Base-by-base conservation (phyloP, 1,140 invertebrate species). In the Saxidomus purpurata region DNA sequence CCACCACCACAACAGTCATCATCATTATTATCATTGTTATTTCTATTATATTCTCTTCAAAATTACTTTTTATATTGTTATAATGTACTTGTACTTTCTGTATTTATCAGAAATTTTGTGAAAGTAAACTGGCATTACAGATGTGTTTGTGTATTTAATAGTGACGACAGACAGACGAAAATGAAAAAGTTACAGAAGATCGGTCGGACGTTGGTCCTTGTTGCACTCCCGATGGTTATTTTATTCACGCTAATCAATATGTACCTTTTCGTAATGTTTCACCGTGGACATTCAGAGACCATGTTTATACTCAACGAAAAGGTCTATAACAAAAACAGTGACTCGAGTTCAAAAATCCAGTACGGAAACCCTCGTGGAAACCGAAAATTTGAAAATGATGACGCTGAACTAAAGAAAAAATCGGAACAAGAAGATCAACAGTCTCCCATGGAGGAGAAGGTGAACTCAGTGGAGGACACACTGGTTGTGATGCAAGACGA, bases 281-380 rank as follows among this genome's bases (percentile, higher is more conserved):
- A 67, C 9, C 34, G 19, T 19, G 11, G 52, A 0, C 17, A 9
- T 69, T 25, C 8, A 8, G 82, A 84, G 11, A 84, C 82, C 1
- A 84, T 43, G 40, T 36, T 71, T 1, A 84, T 84, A 19, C 47
- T 84, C 1, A n/a, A 40, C 17, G 82, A 84, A 71, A 69, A 52
- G 19, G 67, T 84, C 22, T 84, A 84, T n/a, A 69, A 84, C 43
- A 84, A 84, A 49, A 67, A 67, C 15, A 84, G 82, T 38, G 82
- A 84, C 17, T 69, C 82, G 0, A 69, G 61, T 52, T 69, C 61
- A 38, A 49, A 49, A 3, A 77, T 1, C 38, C 17, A 28, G 47
- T 36, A 8, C 2, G 28, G 36, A 22, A 31, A 80, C 1, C 19
- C 77, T 2, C 1, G 2, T 4, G 19, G 19, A 11, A 8, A 19